Conservation (phyloP, 2,113 vertebrate genomes). For the Engystomops pustulosus region DNA sequence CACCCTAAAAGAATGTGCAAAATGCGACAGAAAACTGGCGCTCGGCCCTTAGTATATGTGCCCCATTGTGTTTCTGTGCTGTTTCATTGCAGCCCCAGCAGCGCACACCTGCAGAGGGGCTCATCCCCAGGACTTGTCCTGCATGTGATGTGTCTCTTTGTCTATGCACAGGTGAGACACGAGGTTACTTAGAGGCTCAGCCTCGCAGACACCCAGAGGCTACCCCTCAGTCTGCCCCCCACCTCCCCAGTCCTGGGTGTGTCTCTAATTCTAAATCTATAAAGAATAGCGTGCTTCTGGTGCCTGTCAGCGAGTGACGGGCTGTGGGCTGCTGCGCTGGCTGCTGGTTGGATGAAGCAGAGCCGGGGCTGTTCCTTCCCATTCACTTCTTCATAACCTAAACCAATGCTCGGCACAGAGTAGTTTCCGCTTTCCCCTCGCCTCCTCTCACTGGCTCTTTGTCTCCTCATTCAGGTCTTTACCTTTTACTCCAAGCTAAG, state of each 20-base stretch:
- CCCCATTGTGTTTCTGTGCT: too few relatives aligned
- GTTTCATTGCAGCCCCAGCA: too few relatives aligned
- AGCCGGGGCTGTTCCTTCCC: constrained; percentile 38
- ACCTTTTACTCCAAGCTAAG: too few relatives aligned
- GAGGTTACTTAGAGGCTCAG: neutral
- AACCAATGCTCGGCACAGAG: neutral
- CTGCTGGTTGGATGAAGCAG: constrained; percentile 40
- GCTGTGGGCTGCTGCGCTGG: neutral
- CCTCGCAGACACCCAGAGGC: constrained; percentile 28
- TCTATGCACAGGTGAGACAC: neutral
- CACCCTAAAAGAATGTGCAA: too few relatives aligned
- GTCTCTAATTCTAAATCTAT: constrained; percentile 47
- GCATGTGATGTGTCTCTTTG: neutral
- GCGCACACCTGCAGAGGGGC: too few relatives aligned
- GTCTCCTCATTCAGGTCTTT: neutral
- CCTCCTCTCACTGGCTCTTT: constrained; percentile 24
- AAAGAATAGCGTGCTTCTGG: constrained; percentile 21
- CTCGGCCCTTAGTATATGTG: too few relatives aligned
- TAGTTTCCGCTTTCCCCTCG: constrained; percentile 42
- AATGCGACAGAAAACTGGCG: too few relatives aligned
- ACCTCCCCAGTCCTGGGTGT: constrained; percentile 15
- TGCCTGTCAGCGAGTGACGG: constrained; percentile 52
- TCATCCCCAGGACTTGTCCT: too few relatives aligned
- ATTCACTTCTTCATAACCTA: constrained; percentile 56
- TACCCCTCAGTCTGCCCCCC: neutral